phyloP scores from a whole-genome alignment of 2,888 invertebrate species.

The Thymelicus acteon region DNA sequence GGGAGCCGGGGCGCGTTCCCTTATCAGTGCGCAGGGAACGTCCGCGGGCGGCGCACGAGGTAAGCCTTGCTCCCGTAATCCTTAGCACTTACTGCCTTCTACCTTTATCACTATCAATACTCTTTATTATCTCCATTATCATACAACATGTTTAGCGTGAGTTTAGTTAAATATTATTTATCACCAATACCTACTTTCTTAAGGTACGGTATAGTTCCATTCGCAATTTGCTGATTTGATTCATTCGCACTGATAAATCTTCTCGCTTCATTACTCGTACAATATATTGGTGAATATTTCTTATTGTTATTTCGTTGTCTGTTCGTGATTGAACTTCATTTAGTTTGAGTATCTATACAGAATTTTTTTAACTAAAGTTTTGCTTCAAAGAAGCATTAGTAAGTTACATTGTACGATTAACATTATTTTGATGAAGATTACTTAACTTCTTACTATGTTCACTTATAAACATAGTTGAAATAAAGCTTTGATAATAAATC shows the following conservation, averaged over 20 bases:
- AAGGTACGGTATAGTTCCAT: constrained; percentile 7
- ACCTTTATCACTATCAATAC: constrained; percentile 3
- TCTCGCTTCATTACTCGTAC: not conserved
- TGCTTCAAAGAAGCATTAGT: too few relatives aligned
- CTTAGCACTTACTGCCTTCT: constrained; percentile 9
- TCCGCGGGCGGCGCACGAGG: constrained; percentile 60
- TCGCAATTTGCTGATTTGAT: constrained; percentile 22
- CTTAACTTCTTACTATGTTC: too few relatives aligned
- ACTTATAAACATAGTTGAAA: too few relatives aligned
- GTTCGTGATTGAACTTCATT: too few relatives aligned
- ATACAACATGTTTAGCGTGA: not conserved
- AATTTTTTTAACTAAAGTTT: too few relatives aligned
- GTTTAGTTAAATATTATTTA: not conserved
- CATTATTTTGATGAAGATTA: too few relatives aligned
- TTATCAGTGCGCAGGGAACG: constrained; percentile 61
- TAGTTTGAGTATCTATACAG: too few relatives aligned
- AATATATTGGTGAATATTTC: not conserved
- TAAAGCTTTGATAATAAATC: not conserved
- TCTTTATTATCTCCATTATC: too few relatives aligned
- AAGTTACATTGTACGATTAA: too few relatives aligned
- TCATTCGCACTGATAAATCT: constrained; percentile 29
- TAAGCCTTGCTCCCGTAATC: constrained; percentile 46
- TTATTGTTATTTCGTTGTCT: too few relatives aligned
- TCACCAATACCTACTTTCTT: not conserved
- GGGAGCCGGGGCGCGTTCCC: constrained; percentile 51